A percentile compares a stretch with the other conserved stretches of the same genome.
These are phyloP conservation scores for Diacarnus erythraeanus DNA, from an alignment of 37 sponge, comb jelly and placozoan genomes.

Conservation along the genomic window DNA sequence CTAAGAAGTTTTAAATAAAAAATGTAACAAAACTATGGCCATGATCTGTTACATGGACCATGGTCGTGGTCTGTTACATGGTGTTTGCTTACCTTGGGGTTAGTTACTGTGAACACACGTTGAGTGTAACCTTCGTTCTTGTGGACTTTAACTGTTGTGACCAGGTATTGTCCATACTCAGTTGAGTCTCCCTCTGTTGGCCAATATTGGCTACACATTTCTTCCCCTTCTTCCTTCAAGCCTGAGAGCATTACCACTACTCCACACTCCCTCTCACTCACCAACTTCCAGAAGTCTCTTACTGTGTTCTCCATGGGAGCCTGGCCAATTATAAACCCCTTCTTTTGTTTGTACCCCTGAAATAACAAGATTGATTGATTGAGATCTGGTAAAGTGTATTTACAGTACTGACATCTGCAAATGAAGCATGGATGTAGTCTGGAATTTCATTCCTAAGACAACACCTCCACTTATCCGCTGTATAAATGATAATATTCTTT, in stretches of 20 bases:
- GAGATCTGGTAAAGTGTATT: neutral
- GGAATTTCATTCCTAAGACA: neutral
- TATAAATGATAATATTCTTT: too few species aligned
- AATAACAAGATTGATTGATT: neutral
- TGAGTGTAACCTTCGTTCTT: neutral
- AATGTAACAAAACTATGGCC: neutral
- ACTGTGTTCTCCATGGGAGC: neutral
- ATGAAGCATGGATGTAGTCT: neutral
- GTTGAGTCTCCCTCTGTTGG: neutral
- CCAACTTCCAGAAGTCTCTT: neutral
- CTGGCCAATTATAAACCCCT: neutral
- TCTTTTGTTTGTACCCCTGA: neutral
- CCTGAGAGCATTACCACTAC: neutral
- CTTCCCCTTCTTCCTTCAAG: neutral
- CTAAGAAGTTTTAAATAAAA: neutral
- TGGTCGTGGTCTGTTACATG: too few species aligned
- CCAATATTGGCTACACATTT: neutral
- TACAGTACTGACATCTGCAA: neutral
- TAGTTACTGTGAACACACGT: neutral
- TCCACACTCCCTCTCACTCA: neutral
- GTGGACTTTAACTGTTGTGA: neutral
- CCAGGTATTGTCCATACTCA: neutral
- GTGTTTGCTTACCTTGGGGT: neutral
- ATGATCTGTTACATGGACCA: too few species aligned
- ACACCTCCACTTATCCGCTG: neutral